Percentiles rank a stretch among this genome's conserved stretches.
Conservation (phyloP, 2,797 vertebrate species). For the Pygocentrus nattereri region DNA sequence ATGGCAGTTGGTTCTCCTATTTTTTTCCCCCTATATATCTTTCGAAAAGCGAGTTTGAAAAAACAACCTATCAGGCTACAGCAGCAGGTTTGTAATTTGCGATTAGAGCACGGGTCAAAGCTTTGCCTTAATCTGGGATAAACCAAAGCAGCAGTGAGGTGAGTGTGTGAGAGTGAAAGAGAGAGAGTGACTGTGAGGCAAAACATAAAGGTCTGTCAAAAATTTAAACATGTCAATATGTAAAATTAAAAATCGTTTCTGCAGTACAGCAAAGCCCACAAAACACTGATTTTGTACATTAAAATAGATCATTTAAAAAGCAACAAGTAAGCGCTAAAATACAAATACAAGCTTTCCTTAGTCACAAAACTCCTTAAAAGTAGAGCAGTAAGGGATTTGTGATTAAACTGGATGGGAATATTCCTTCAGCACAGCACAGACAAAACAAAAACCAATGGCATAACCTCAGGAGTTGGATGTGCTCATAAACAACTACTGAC, state of each 20-base stretch:
- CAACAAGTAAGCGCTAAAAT: not conserved
- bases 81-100: constrained; percentile 49
- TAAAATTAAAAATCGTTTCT: not conserved
- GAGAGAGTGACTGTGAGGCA: not conserved
- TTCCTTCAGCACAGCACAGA: not conserved
- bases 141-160: constrained; percentile 23
- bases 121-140: constrained; percentile 51
- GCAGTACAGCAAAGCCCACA: not conserved
- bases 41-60: constrained; percentile 7
- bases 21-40: not conserved
- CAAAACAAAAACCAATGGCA: not conserved
- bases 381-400: constrained; percentile 1
- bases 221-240: not conserved
- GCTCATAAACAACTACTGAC: not conserved
- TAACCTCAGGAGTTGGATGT: not conserved
- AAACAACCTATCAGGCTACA: constrained; percentile 23
- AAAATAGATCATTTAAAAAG: not conserved
- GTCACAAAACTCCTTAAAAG: not conserved
- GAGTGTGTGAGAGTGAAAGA: not conserved
- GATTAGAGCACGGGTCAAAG: constrained; percentile 47
- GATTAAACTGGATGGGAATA: not conserved
- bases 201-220: not conserved
- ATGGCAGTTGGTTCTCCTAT: constrained; percentile 11
- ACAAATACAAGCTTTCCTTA: not conserved
- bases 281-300: not conserved